Base-by-base conservation (phyloP, 1,140 invertebrate species). In the Eumaeus atala region DNA sequence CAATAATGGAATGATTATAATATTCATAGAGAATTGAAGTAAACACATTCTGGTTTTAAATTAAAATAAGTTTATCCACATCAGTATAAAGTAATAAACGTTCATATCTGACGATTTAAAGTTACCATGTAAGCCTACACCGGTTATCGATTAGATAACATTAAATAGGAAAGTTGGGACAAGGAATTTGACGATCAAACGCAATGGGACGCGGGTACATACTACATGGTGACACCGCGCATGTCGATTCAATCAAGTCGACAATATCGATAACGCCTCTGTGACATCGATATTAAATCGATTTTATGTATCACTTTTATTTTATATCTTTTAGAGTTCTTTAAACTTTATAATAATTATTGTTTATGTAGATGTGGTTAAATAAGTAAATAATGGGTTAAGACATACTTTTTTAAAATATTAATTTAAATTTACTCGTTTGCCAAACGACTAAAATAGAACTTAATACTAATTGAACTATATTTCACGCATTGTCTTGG, bases 121-220 rank as follows among this genome's bases (percentile, higher is more conserved):
- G 21, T 28, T 61, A 57, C 52, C 73, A 72, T 76, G 75, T 76
- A 70, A 72, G 52, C 66, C 68, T 52, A 63, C 52, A 62, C 54
- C 52, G 51, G 54, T 64, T 58, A 62, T 64, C 61, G 55, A 65
- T 68, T 66, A 72, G 71, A 72, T 73, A 74, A 77, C 69, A 71
- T 74, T 70, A 74, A 75, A 74, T 68, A 70, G 75, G 68, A 81
- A 84, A 81, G 77, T 72, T 63, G 57, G 52, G 60, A 67, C 67
- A 67, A 67, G 71, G 74, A 74, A 83, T 79, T 70, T 72, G 68
- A 72, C 63, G 70, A 60, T 58, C 67, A 63, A 66, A 70, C 67
- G 61, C 68, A 67, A 69, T 71, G 67, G 70, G 65, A 67, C 61
- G 63, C 71, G 21, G 21, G n/a, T n/a, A n/a, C n/a, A n/a, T n/a